A percentile compares a stretch with the other conserved stretches of the same genome.
These are phyloP conservation scores for Cryptotis parvus DNA, from an alignment of 2,113 vertebrate genomes.

Conservation along the genomic window DNA sequence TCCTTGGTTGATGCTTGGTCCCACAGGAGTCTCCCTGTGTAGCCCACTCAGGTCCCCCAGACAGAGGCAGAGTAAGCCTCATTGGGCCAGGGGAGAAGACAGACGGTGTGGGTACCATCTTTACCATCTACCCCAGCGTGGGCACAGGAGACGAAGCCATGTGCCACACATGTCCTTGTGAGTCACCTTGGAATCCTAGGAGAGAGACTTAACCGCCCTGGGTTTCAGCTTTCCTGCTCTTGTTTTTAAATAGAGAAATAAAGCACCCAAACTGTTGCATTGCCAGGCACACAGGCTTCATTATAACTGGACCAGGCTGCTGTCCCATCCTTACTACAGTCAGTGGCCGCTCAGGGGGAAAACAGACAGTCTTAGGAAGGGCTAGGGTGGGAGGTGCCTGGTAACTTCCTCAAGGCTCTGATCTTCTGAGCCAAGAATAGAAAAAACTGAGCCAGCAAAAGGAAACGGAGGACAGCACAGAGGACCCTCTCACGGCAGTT, in stretches of 20 bases:
- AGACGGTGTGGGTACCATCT: background rate
- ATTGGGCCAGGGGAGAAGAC: too few species aligned
- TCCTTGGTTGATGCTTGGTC: background rate
- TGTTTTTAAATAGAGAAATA: background rate
- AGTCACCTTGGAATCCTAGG: background rate
- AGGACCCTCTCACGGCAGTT: background rate
- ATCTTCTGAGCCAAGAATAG: background rate
- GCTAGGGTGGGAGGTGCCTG: background rate
- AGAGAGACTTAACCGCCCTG: background rate
- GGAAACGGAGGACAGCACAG: constrained; percentile 28
- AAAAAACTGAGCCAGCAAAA: background rate
- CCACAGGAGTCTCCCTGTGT: background rate
- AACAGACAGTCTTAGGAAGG: background rate
- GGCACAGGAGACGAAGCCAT: background rate
- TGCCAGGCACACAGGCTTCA: background rate
- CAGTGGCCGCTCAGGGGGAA: background rate
- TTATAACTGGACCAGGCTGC: background rate
- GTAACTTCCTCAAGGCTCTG: background rate
- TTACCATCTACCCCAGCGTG: background rate
- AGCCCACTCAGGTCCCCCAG: background rate
- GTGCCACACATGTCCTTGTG: background rate
- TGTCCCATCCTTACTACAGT: background rate
- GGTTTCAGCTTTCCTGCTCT: background rate
- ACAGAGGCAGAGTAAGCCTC: too few species aligned
- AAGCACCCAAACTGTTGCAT: background rate